Conservation (phyloP, 2,888 invertebrate species). For the Orchestes rusci region DNA sequence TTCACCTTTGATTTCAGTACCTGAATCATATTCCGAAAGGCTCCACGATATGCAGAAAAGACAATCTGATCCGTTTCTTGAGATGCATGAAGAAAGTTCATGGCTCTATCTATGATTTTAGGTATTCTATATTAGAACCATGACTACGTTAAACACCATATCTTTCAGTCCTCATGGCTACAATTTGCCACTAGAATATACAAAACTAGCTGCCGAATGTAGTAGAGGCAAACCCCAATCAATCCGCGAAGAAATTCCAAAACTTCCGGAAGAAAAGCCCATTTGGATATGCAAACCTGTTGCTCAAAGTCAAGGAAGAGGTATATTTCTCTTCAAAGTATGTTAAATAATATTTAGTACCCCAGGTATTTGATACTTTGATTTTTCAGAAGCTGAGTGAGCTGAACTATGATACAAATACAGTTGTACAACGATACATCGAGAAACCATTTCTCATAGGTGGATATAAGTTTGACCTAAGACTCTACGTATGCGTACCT, state of each 20-base stretch:
- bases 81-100: slow-evolving; percentile 76
- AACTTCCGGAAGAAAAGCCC: slow-evolving; percentile 41
- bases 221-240: slow-evolving; percentile 44
- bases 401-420: slow-evolving; percentile 67
- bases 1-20: slow-evolving; percentile 48
- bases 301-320: slow-evolving; percentile 76
- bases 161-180: slow-evolving; percentile 65
- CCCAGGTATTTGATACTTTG: not conserved
- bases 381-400: slow-evolving; percentile 63
- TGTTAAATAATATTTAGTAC: slow-evolving; percentile 29
- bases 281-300: slow-evolving; percentile 90
- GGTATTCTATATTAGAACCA: slow-evolving; percentile 44
- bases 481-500: slow-evolving; percentile 84
- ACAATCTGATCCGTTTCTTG: slow-evolving; percentile 68
- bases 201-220: slow-evolving; percentile 74
- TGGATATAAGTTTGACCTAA: slow-evolving; percentile 87
- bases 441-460: slow-evolving; percentile 72
- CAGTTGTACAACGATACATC: slow-evolving; percentile 76
- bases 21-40: slow-evolving; percentile 81
- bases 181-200: slow-evolving; percentile 77
- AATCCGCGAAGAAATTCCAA: slow-evolving; percentile 43
- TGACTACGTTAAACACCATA: not conserved
- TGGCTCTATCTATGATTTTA: slow-evolving; percentile 76
- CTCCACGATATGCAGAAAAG: slow-evolving; percentile 77
- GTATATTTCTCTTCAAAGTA: slow-evolving; percentile 76